These are phyloP conservation scores for Sebastolobus alascanus DNA, from an alignment of 2,797 vertebrate genomes.

Conservation along the genomic window DNA sequence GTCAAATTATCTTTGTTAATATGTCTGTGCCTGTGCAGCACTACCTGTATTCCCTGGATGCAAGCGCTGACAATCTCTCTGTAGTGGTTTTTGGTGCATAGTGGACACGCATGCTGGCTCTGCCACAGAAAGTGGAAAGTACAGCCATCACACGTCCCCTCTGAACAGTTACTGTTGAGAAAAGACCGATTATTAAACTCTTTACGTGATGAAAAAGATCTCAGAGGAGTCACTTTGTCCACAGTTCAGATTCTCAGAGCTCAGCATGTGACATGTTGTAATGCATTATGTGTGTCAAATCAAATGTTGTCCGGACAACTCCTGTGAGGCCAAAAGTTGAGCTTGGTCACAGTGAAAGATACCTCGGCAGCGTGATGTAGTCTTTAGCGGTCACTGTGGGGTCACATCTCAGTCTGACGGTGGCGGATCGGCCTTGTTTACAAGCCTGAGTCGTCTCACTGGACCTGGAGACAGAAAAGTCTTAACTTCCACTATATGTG, in stretches of 20 bases:
- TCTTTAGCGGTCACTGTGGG: slow-evolving; percentile 78
- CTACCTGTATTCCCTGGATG: slow-evolving; percentile 92
- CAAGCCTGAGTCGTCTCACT: slow-evolving; percentile 92
- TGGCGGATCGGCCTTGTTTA: slow-evolving; percentile 88
- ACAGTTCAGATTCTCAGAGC: slow-evolving; percentile 10
- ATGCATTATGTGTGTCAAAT: not conserved
- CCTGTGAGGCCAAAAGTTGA: slow-evolving; percentile 13
- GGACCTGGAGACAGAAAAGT: slow-evolving; percentile 82
- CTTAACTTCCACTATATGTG: not conserved
- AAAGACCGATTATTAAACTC: slow-evolving; percentile 11
- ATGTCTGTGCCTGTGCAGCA: not conserved
- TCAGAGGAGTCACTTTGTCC: slow-evolving; percentile 18
- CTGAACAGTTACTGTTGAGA: slow-evolving; percentile 88
- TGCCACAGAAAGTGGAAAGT: slow-evolving; percentile 95
- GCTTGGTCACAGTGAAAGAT: slow-evolving; percentile 29
- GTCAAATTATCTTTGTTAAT: not conserved
- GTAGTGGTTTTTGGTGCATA: slow-evolving; percentile 90
- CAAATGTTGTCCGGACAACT: not conserved
- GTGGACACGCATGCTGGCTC: slow-evolving; percentile 90
- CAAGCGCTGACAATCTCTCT: slow-evolving; percentile 92
- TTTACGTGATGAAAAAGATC: not conserved
- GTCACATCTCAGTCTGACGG: slow-evolving; percentile 91
- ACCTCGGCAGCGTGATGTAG: slow-evolving; percentile 89
- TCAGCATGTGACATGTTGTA: slow-evolving; percentile 8
- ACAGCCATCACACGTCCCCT: slow-evolving; percentile 96